Conservation (phyloP, 2,888 invertebrate genomes). For the Apoderus coryli region DNA sequence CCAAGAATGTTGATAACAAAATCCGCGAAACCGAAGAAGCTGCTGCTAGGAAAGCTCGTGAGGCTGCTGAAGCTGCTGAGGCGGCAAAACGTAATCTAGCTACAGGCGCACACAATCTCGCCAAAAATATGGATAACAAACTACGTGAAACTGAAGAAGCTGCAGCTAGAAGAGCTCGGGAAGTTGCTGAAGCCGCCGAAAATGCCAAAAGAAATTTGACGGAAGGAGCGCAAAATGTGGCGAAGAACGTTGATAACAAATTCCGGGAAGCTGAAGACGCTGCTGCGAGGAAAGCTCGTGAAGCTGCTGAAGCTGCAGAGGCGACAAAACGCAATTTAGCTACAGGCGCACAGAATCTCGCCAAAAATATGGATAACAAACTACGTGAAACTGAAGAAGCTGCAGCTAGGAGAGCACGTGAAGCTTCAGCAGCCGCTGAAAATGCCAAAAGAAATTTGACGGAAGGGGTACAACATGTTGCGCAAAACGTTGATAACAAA, state of each 20-base stretch:
- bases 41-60: conserved; percentile 10
- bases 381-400: conserved; percentile 9
- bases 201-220: no score
- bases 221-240: conserved; percentile 12
- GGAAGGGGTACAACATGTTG: conserved; percentile 13
- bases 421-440: conserved; percentile 12
- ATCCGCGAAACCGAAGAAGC: conserved; percentile 17
- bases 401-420: conserved; percentile 15
- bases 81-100: conserved; percentile 4
- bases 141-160: conserved; percentile 8
- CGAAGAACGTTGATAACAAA: conserved; percentile 17
- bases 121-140: conserved; percentile 7
- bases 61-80: conserved; percentile 10
- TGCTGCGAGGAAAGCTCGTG: conserved; percentile 13
- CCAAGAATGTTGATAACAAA: conserved; percentile 39
- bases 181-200: conserved; percentile 10
- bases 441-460: no score
- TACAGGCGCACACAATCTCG: neutral
- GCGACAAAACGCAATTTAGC: conserved; percentile 11
- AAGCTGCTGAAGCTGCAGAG: conserved; percentile 12
- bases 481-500: conserved; percentile 13
- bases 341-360: conserved; percentile 15
- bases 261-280: conserved; percentile 14
- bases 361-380: conserved; percentile 6
- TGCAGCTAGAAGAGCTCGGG: conserved; percentile 5